These are phyloP conservation scores for Torymus texanus DNA, from an alignment of 2,888 invertebrate species.

Conservation along the genomic window DNA sequence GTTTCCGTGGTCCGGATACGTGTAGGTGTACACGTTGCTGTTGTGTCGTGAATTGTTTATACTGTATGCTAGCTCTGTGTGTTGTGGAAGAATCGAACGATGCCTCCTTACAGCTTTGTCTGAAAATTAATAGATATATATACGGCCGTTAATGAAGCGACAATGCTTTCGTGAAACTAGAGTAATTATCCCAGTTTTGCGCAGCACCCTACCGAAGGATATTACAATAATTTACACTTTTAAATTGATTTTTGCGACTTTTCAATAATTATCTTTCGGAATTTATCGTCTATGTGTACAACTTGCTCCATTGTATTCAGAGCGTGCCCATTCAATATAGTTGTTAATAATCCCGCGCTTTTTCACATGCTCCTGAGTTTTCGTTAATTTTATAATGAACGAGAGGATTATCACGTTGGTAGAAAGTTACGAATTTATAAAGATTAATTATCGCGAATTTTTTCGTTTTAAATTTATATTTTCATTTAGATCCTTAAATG, in stretches of 20 bases:
- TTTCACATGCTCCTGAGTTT: too few species aligned
- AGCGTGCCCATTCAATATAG: too few species aligned
- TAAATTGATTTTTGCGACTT: conserved; percentile 1
- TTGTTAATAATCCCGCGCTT: too few species aligned
- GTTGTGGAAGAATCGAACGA: not conserved
- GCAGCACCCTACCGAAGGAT: not conserved
- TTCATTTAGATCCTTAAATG: too few species aligned
- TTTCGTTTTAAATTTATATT: too few species aligned
- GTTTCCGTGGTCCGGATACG: conserved; percentile 11
- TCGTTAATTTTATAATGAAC: too few species aligned
- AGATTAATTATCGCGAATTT: too few species aligned
- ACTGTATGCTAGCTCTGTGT: not conserved
- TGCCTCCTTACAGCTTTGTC: conserved; percentile 42
- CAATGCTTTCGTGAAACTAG: not conserved
- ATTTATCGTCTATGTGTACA: not conserved
- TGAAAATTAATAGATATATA: conserved; percentile 31
- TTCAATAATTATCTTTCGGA: not conserved
- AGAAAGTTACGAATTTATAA: too few species aligned
- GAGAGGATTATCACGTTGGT: too few species aligned
- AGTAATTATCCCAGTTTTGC: conserved; percentile 15
- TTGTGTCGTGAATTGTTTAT: not conserved
- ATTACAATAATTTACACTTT: conserved; percentile 35
- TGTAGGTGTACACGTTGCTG: not conserved
- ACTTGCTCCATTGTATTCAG: conserved; percentile 16
- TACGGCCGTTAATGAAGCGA: conserved; percentile 20